These are phyloP conservation scores for Callipepla squamata DNA, from an alignment of 2,113 vertebrate genomes.

Conservation along the genomic window DNA sequence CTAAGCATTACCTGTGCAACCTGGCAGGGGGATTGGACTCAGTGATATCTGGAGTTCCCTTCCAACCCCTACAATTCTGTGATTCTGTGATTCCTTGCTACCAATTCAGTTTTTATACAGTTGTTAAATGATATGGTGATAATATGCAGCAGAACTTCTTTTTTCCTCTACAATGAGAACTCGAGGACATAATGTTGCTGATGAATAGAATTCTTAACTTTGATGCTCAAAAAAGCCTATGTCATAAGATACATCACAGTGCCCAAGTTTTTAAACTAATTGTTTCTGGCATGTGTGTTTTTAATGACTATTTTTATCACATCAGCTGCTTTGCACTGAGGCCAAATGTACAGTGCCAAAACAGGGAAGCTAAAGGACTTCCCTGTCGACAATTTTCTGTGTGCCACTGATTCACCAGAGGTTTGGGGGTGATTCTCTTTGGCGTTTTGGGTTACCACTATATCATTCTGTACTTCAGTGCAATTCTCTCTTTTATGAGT, in stretches of 20 bases:
- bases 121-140: background rate
- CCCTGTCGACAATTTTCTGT: background rate
- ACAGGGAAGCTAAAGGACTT: background rate
- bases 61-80: no score
- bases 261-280: background rate
- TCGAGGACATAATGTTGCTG: background rate
- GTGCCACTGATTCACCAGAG: background rate
- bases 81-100: background rate
- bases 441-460: background rate
- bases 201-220: background rate
- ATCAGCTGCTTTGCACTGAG: background rate
- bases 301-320: background rate
- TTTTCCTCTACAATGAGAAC: background rate
- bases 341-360: background rate
- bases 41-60: no score
- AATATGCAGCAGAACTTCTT: background rate
- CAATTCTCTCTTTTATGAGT: background rate
- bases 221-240: background rate
- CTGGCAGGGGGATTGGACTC: no score
- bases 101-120: background rate
- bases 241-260: background rate
- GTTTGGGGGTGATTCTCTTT: background rate
- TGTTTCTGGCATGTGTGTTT: background rate
- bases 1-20: background rate
- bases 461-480: background rate